These are phyloP conservation scores for Eclectus roratus DNA, from an alignment of 2,113 vertebrate genomes.

Conservation along the genomic window DNA sequence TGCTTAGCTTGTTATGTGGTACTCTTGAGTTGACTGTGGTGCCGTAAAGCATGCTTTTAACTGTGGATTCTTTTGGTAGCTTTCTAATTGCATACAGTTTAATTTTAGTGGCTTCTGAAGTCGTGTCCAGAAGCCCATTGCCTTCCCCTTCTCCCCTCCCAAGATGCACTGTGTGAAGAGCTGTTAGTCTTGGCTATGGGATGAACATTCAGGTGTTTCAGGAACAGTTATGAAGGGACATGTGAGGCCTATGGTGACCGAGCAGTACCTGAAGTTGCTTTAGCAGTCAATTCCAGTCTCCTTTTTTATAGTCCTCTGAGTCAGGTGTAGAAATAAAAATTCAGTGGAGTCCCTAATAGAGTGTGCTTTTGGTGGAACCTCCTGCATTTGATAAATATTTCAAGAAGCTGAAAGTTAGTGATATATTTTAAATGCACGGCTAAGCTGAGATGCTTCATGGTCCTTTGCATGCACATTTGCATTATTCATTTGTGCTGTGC, in stretches of 20 bases:
- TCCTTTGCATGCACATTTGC: slow-evolving; percentile 48
- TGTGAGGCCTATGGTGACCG: not conserved
- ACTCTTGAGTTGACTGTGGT: not conserved
- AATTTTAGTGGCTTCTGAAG: not conserved
- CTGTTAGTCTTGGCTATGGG: not conserved
- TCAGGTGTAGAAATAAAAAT: slow-evolving; percentile 16
- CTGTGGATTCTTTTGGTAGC: not conserved
- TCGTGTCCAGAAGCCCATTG: not conserved
- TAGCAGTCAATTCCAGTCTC: not conserved
- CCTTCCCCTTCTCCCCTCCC: not conserved
- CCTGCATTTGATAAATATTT: not conserved
- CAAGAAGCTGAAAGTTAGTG: slow-evolving; percentile 33
- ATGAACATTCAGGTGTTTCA: not conserved
- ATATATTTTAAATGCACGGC: slow-evolving; percentile 56
- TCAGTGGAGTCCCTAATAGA: slow-evolving; percentile 10
- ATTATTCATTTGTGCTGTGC: slow-evolving; percentile 60
- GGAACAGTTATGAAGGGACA: not conserved
- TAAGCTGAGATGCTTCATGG: slow-evolving; percentile 46
- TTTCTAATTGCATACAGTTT: not conserved
- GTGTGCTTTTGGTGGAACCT: not conserved
- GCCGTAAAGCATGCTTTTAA: not conserved
- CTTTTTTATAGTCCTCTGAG: not conserved
- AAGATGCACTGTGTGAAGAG: not conserved
- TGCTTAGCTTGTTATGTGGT: not conserved
- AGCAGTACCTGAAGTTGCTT: not conserved